Base-by-base conservation (phyloP, 2,113 vertebrate genomes). In the Phodopus roborovskii region DNA sequence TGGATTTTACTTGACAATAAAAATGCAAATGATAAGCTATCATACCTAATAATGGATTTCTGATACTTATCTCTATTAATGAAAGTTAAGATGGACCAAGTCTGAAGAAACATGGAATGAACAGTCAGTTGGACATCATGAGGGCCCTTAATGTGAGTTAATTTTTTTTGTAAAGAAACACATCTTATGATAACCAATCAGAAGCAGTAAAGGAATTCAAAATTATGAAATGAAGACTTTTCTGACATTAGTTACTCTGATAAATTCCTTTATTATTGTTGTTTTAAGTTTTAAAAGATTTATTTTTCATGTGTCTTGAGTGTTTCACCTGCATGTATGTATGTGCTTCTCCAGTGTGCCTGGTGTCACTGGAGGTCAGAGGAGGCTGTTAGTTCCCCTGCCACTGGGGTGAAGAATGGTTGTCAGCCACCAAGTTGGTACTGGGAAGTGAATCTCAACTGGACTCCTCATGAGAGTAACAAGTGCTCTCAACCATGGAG, bases 1-100 rank as follows among this genome's bases (percentile, higher is more conserved):
- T 64, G 48, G 28, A 78, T 87, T 92, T 22, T 62, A 73, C 77
- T 97, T 95, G 91, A 48, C 42, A 92, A 74, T 42, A 73, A 92
- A 96, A 95, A 88, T 85, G 39, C 66, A 85, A 85, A 68, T 5
- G 3, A 50, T 42, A 92, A n/a, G 79, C 28, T 77, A 84, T 33
- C 73, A 45, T 70, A 77, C n/a, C 42, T 84, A 81, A 87, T 7
- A 88, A 45, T 91, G 26, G 1, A 42, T 86, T 95, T 90, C 83
- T 86, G 20, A 92, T 85, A 81, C 39, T 68, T 64, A 39, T n/a
- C 64, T 77, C 36, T 60, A 39, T 75, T 83, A 82, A 95, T 53
- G 66, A 45, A 68, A n/a, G 58, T 42, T 42, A 58, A 68, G 30
- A 66, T 70, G 45, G 45, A 68, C 39, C 6, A n/a, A 36, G 77